phyloP scores from a whole-genome alignment of 2,888 invertebrate species.

The Tachina fera region DNA sequence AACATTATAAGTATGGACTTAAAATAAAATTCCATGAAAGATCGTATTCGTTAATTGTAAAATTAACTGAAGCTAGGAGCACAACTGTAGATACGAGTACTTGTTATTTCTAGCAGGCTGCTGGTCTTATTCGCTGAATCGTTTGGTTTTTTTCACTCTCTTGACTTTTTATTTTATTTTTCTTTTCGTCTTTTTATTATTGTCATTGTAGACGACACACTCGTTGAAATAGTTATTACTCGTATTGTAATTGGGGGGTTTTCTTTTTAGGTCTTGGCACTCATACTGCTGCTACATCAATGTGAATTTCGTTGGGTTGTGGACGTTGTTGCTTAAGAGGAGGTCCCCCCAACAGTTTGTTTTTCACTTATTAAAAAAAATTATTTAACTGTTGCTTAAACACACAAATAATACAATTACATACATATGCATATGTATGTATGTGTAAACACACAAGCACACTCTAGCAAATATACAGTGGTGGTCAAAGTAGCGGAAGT shows the following conservation, averaged over 20 bases:
- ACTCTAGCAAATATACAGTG: conserved; percentile 22
- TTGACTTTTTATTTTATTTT: conserved; percentile 19
- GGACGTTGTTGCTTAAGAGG: conserved; percentile 35
- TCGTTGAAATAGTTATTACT: conserved; percentile 63
- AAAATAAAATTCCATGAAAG: no score
- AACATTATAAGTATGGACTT: no score
- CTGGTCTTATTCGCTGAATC: conserved; percentile 41
- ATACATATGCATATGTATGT: no score
- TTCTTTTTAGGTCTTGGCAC: conserved; percentile 26
- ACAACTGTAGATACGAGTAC: conserved; percentile 50
- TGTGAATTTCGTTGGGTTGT: conserved; percentile 7
- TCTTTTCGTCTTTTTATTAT: conserved; percentile 34
- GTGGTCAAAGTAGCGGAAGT: not conserved
- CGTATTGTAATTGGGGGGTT: conserved; percentile 53
- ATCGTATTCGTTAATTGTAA: not conserved
- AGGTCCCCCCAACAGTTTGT: conserved; percentile 54
- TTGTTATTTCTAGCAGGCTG: conserved; percentile 56
- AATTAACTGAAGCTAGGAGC: not conserved
- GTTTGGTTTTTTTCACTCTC: conserved; percentile 27
- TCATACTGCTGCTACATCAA: conserved; percentile 11
- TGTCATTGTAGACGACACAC: conserved; percentile 60
- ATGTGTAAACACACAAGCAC: conserved; percentile 30
- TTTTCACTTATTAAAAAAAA: conserved; percentile 63
- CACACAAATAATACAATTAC: conserved; percentile 33
- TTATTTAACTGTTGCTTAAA: conserved; percentile 68